Percentiles rank a stretch among this genome's conserved stretches.
Conservation (phyloP, 2,113 vertebrate species). For the Rhynchomys soricoides region DNA sequence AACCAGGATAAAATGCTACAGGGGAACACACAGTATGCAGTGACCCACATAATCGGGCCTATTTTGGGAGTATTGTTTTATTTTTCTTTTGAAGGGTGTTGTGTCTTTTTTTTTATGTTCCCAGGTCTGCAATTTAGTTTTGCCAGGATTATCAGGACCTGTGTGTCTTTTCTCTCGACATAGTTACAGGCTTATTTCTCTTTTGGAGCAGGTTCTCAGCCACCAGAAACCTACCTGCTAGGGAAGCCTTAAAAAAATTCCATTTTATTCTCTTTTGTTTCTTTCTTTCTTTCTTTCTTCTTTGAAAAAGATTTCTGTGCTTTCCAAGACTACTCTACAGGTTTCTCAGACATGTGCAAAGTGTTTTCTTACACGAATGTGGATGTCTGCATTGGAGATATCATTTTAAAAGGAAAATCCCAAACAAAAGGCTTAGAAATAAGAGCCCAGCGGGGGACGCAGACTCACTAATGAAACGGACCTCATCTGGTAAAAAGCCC, state of each 20-base stretch:
- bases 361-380: conserved; percentile 65
- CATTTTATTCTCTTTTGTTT: conserved; percentile 34
- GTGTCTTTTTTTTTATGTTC: conserved; percentile 56
- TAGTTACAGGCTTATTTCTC: conserved; percentile 37
- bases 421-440: conserved; percentile 76
- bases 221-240: background rate
- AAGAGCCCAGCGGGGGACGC: conserved; percentile 79
- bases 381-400: conserved; percentile 74
- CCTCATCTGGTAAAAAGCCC: conserved; percentile 68
- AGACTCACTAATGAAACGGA: conserved; percentile 77
- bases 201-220: conserved; percentile 65
- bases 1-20: conserved; percentile 87
- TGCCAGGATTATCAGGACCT: conserved; percentile 63
- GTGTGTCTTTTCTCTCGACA: conserved; percentile 61
- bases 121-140: conserved; percentile 80
- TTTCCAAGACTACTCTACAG: conserved; percentile 63
- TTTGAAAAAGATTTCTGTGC: conserved; percentile 64
- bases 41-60: conserved; percentile 87
- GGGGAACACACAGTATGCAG: conserved; percentile 85
- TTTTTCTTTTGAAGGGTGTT: conserved; percentile 83
- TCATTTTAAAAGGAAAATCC: conserved; percentile 81
- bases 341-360: conserved; percentile 72
- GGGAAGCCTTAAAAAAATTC: conserved; percentile 26
- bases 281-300: conserved; percentile 33
- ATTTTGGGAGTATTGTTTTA: conserved; percentile 87